These are phyloP conservation scores for Epinotia demarniana DNA, from an alignment of 2,888 invertebrate genomes.

Conservation along the genomic window DNA sequence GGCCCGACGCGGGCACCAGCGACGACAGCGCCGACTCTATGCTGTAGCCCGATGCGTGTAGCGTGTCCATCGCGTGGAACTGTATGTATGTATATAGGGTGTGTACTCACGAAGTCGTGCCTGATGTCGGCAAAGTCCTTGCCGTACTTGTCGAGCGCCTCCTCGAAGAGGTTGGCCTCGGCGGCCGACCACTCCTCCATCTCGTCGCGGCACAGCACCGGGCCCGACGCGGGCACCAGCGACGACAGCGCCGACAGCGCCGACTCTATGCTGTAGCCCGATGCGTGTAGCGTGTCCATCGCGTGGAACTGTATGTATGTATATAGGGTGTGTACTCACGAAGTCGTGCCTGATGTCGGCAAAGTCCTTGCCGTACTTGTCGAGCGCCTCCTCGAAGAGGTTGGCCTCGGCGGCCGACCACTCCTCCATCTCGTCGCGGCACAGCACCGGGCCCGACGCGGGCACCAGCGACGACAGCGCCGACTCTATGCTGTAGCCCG, in stretches of 20 bases:
- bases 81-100: too few species aligned
- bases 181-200: conserved; percentile 99
- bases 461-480: too few species aligned
- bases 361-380: conserved; percentile 99
- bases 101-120: conserved; percentile 95
- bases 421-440: conserved; percentile 99
- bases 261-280: conserved; percentile 95
- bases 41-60: conserved; percentile 96
- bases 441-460: too few species aligned
- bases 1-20: conserved; percentile 97
- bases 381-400: conserved; percentile 99
- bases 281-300: too few species aligned
- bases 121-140: conserved; percentile 99
- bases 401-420: conserved; percentile 99
- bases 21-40: conserved; percentile 96
- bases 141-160: conserved; percentile 98
- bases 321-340: conserved; percentile 88
- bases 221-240: conserved; percentile 97
- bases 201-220: conserved; percentile 98
- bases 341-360: conserved; percentile 99
- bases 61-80: too few species aligned
- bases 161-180: conserved; percentile 99
- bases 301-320: too few species aligned
- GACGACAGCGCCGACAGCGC: conserved; percentile 96
- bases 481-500: too few species aligned